Evolutionary conservation across 2,797 vertebrate species (phyloP).

Genomic region (Salarias fasciatus): DNA sequence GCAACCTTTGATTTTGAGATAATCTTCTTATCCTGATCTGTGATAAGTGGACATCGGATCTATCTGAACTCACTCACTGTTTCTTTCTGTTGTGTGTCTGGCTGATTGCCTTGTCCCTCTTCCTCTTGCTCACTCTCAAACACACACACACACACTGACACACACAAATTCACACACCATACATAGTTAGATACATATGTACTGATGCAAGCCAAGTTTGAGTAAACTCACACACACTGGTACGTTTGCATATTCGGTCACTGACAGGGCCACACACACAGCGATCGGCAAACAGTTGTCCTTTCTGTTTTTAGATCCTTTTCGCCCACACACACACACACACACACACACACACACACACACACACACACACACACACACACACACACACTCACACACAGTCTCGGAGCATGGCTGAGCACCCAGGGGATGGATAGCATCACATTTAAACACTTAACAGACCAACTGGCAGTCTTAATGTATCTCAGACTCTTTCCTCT

Average conservation of each 20-base stretch:
- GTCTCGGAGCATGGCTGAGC: constrained; percentile 20
- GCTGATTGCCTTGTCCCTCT: constrained; percentile 43
- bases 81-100: constrained; percentile 63
- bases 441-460: constrained; percentile 84
- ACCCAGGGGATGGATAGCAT: constrained; percentile 80
- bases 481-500: constrained; percentile 66
- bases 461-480: constrained; percentile 82
- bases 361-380: too few species aligned
- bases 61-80: constrained; percentile 69
- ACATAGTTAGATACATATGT: too few species aligned
- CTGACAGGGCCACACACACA: too few species aligned
- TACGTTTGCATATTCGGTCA: too few species aligned
- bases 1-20: constrained; percentile 71
- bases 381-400: too few species aligned
- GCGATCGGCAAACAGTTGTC: too few species aligned
- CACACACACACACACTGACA: not conserved
- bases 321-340: constrained; percentile 8
- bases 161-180: too few species aligned
- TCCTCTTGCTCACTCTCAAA: constrained; percentile 12
- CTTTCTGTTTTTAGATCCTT: too few species aligned
- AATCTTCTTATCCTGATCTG: constrained; percentile 77
- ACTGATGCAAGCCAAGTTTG: too few species aligned
- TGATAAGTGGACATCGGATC: constrained; percentile 81
- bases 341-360: not conserved
- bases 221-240: too few species aligned